A percentile compares a stretch with the other conserved stretches of the same genome.
These are phyloP conservation scores for Chaetodon trifasciatus DNA, from an alignment of 2,797 vertebrate genomes.

Conservation along the genomic window DNA sequence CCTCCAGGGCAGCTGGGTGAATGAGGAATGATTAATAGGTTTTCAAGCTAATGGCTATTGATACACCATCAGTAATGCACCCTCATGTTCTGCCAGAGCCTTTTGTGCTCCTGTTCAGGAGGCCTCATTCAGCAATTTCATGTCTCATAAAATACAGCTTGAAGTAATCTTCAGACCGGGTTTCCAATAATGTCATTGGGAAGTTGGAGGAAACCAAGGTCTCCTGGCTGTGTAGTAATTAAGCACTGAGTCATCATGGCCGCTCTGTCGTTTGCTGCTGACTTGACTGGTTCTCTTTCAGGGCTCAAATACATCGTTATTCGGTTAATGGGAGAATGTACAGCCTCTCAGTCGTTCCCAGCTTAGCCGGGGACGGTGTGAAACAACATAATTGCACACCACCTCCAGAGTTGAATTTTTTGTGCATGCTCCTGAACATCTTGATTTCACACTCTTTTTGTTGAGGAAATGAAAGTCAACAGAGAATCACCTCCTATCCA, in stretches of 20 bases:
- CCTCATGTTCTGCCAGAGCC: conserved; percentile 49
- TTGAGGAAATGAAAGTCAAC: conserved; percentile 45
- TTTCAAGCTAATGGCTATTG: conserved; percentile 72
- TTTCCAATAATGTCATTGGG: conserved; percentile 70
- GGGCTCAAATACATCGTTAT: conserved; percentile 33
- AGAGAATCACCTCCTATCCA: conserved; percentile 25
- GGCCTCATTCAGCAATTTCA: conserved; percentile 75
- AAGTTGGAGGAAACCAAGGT: conserved; percentile 53
- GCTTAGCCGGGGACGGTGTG: conserved; percentile 41
- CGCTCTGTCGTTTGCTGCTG: conserved; percentile 53
- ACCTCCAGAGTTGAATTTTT: conserved; percentile 19
- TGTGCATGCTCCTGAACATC: conserved; percentile 16
- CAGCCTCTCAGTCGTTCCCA: conserved; percentile 20
- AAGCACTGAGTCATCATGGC: conserved; percentile 63
- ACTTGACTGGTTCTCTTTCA: conserved; percentile 48
- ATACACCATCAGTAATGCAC: conserved; percentile 71
- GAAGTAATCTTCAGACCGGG: conserved; percentile 64
- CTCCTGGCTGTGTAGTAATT: conserved; percentile 65
- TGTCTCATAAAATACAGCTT: conserved; percentile 71
- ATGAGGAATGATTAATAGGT: conserved; percentile 82
- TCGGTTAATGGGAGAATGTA: conserved; percentile 48
- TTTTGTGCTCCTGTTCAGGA: conserved; percentile 60
- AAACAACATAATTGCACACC: conserved; percentile 50
- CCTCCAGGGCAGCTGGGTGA: conserved; percentile 39
- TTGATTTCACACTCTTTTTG: conserved; percentile 44